Base-by-base conservation (phyloP, 1,140 invertebrate species). In the Drosophila sp. region DNA sequence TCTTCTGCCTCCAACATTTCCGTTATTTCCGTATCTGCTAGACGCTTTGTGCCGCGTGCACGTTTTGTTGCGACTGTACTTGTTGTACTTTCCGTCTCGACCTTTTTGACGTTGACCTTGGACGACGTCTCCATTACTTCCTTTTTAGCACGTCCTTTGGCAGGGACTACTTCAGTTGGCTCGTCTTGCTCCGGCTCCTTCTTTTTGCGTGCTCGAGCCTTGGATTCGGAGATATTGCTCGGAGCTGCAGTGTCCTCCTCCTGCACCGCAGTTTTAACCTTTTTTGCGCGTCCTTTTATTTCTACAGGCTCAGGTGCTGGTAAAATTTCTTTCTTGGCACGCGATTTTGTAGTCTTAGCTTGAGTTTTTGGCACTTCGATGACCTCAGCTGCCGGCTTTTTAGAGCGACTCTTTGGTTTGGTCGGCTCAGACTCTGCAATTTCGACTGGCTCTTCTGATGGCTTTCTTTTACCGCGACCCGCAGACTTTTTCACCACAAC, bases 121-220 rank as follows among this genome's bases (percentile, higher is more conserved):
- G 62, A 11, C 1, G 9, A 40, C 18, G 48, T 53, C 13, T 53
- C 48, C 34, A 25, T 9, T 13, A 53, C 36, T 2, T 56, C 48
- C 27, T 75, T 78, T 7, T 82, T 78, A 1, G 29, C 11, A 1
- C 61, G 41, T 14, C 56, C 57, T 5, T 82, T 82, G 6, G 41
- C 14, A 32, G 41, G 3, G 13, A 11, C 18, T 2, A n/a, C 21
- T 13, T 67, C 78, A 7, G 7, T 16, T 3, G 2, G 8, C 6
- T 4, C 46, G 1, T 41, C 50, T 7, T 45, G 21, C 9, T 63
- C 32, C 9, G 51, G 9, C 4, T 83, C 76, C 21, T 76, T 80
- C 46, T 46, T 78, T 59, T 69, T 79, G n/a, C 77, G 87, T 62
- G 92, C 43, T 73, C 53, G 66, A 82, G 90, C 54, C 90, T 92